Percentiles rank a stretch among this genome's conserved stretches.
Conservation (phyloP, 2,888 invertebrate genomes). For the Scaeva pyrastri region DNA sequence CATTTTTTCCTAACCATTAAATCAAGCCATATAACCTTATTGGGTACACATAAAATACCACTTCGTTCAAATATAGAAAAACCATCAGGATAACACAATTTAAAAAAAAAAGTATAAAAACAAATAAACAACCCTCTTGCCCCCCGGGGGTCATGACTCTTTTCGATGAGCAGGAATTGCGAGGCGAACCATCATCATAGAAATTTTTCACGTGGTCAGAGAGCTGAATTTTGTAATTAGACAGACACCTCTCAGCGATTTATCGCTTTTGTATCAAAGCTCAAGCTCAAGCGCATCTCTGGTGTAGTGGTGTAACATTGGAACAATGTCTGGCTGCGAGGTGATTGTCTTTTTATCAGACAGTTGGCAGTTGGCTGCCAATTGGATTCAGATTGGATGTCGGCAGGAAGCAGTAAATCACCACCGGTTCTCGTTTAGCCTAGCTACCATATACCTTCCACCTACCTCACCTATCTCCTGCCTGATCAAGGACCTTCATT, state of each 20-base stretch:
- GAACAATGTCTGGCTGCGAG: slow-evolving; percentile 47
- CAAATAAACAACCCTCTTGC: not conserved
- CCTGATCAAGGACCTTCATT: slow-evolving; percentile 54
- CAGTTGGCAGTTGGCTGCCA: slow-evolving; percentile 60
- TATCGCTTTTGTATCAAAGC: slow-evolving; percentile 37
- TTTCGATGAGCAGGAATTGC: too few species aligned
- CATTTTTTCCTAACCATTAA: not conserved
- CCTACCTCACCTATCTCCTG: too few species aligned
- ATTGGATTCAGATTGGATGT: slow-evolving; percentile 51
- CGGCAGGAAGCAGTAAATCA: slow-evolving; percentile 61
- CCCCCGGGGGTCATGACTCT: not conserved
- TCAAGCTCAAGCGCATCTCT: slow-evolving; percentile 28
- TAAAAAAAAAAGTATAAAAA: not conserved
- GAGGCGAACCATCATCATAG: slow-evolving; percentile 51
- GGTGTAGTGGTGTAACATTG: not conserved
- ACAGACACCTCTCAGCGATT: slow-evolving; percentile 65
- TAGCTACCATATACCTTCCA: too few species aligned
- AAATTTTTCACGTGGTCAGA: slow-evolving; percentile 70
- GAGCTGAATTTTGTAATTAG: slow-evolving; percentile 73
- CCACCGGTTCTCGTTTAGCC: slow-evolving; percentile 13
- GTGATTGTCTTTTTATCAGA: slow-evolving; percentile 62
- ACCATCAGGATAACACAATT: not conserved
- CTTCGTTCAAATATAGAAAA: not conserved
- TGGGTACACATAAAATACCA: not conserved
- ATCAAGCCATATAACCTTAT: not conserved